These are phyloP conservation scores for Philopedon plagiatum DNA, from an alignment of 2,888 invertebrate species.

Conservation along the genomic window DNA sequence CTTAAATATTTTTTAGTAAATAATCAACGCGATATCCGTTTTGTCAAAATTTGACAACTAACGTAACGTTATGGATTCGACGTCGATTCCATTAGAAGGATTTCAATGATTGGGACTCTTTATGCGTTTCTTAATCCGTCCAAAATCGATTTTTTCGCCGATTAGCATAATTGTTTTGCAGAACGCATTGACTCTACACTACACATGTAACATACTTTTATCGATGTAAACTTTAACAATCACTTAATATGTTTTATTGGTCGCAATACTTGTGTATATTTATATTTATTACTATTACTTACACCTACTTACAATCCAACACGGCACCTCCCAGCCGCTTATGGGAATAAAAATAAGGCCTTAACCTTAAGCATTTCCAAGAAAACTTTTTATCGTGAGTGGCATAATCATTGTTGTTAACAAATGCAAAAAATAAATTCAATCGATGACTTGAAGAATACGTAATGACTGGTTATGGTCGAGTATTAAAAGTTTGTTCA, in stretches of 20 bases:
- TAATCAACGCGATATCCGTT: no score
- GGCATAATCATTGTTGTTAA: neutral
- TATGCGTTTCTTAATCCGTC: no score
- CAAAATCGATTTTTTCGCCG: no score
- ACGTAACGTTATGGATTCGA: no score
- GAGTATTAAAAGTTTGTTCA: neutral
- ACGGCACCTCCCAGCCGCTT: constrained; percentile 5
- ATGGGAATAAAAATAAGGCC: constrained; percentile 14
- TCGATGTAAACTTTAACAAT: neutral
- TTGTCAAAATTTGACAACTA: no score
- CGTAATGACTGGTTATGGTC: constrained; percentile 11
- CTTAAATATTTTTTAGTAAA: no score
- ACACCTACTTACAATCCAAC: constrained; percentile 9
- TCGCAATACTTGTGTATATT: neutral
- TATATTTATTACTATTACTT: neutral
- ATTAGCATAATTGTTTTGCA: neutral
- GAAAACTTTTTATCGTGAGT: constrained; percentile 23
- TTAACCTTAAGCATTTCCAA: constrained; percentile 14
- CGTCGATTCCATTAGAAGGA: no score
- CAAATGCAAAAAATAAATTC: constrained; percentile 16
- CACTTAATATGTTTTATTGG: neutral
- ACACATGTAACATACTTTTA: neutral
- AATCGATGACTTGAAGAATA: constrained; percentile 26
- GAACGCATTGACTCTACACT: neutral
- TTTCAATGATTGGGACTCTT: no score